Evolutionary conservation across 2,797 vertebrate genomes (phyloP).

Genomic region (Sparus aurata): DNA sequence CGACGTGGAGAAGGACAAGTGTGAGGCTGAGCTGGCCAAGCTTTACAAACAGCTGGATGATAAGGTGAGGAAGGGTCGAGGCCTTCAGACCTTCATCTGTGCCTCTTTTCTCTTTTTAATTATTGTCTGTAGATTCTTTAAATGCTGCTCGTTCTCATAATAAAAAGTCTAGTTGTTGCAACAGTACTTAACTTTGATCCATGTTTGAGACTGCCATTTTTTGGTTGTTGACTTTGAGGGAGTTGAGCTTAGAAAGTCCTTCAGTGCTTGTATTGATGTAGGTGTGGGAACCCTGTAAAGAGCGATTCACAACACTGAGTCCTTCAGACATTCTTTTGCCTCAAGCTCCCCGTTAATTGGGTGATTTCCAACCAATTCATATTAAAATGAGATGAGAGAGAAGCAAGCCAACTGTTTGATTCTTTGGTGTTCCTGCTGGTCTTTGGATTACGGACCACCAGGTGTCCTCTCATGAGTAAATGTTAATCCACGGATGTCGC

Average conservation of each 20-base stretch:
- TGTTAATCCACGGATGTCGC: background rate
- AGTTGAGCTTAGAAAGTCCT: too few relatives aligned
- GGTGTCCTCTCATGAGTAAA: background rate
- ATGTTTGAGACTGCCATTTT: too few relatives aligned
- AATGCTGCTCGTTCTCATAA: too few relatives aligned
- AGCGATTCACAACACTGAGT: background rate
- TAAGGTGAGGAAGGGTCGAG: constrained; percentile 84
- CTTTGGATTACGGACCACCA: background rate
- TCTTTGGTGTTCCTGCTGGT: background rate
- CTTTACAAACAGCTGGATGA: constrained; percentile 97
- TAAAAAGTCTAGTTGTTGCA: too few relatives aligned
- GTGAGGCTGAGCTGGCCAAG: constrained; percentile 95
- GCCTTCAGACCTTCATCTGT: too few relatives aligned
- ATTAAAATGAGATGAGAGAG: background rate
- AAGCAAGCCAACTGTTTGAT: background rate
- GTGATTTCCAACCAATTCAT: background rate
- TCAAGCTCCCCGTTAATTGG: background rate
- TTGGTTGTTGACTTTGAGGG: too few relatives aligned
- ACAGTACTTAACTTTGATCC: too few relatives aligned
- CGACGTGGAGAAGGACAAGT: constrained; percentile 94
- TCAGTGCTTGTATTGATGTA: too few relatives aligned
- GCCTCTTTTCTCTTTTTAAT: too few relatives aligned
- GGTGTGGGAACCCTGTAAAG: background rate
- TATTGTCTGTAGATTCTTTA: too few relatives aligned
- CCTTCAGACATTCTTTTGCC: background rate